These are phyloP conservation scores for Petrolisthes manimaculis DNA, from an alignment of 2,888 invertebrate genomes.

Conservation along the genomic window DNA sequence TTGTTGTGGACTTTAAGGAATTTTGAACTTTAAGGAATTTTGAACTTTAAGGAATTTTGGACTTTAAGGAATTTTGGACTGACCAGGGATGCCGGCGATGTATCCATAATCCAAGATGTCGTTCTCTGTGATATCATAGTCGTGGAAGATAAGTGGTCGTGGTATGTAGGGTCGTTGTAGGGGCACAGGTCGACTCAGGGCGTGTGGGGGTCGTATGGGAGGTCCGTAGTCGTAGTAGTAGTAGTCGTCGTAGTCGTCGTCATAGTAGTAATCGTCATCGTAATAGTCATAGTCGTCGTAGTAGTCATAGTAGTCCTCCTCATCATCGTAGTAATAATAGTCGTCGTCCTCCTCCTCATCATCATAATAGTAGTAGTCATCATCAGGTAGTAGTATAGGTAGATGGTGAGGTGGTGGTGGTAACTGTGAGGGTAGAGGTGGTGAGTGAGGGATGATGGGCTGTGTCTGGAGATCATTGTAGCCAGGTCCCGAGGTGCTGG, in stretches of 20 bases:
- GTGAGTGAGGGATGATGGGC: neutral
- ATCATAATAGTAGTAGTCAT: conserved; percentile 15
- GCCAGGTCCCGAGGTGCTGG: conserved; percentile 35
- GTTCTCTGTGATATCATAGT: conserved; percentile 42
- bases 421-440: neutral
- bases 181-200: conserved; percentile 20
- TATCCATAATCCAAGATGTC: conserved; percentile 59
- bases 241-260: conserved; percentile 28
- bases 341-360: conserved; percentile 34
- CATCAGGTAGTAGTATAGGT: neutral
- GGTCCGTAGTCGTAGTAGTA: conserved; percentile 48
- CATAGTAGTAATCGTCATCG: conserved; percentile 26
- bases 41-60: no score
- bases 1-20: no score
- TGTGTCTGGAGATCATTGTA: conserved; percentile 43
- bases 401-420: neutral
- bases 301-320: conserved; percentile 38
- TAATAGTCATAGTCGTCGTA: conserved; percentile 38
- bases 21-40: no score
- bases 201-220: neutral
- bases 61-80: no score
- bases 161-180: conserved; percentile 6
- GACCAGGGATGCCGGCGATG: conserved; percentile 64
- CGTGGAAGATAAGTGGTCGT: conserved; percentile 13
- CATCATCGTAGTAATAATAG: conserved; percentile 38